A percentile compares a stretch with the other conserved stretches of the same genome.
phyloP scores from a whole-genome alignment of 2,797 vertebrate genomes.

The Tympanoctomys barrerae region DNA sequence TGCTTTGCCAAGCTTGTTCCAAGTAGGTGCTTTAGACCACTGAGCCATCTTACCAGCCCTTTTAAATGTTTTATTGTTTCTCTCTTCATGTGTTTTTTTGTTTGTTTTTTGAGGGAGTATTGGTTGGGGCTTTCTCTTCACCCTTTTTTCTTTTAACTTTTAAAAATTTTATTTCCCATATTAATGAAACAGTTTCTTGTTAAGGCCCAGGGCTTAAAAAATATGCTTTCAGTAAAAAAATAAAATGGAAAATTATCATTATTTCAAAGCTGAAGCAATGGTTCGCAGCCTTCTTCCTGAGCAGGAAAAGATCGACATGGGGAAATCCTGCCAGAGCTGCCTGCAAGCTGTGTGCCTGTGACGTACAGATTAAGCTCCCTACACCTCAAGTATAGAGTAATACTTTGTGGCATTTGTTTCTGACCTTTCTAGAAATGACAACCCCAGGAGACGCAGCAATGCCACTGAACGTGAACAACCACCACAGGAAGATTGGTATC shows the following conservation, averaged over 20 bases:
- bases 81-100: too few relatives aligned
- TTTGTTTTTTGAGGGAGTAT: too few relatives aligned
- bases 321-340: not conserved
- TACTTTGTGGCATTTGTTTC: not conserved
- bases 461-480: too few relatives aligned
- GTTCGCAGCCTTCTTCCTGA: not conserved
- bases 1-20: too few relatives aligned
- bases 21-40: too few relatives aligned
- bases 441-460: not conserved
- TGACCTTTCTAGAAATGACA: not conserved
- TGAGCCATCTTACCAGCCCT: too few relatives aligned
- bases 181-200: slow-evolving; percentile 59
- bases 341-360: not conserved
- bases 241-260: slow-evolving; percentile 75
- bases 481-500: not conserved
- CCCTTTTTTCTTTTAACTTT: too few relatives aligned
- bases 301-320: not conserved
- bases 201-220: slow-evolving; percentile 68
- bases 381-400: too few relatives aligned
- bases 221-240: slow-evolving; percentile 75
- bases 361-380: accelerated
- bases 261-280: slow-evolving; percentile 59
- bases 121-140: too few relatives aligned
- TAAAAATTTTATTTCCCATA: too few relatives aligned
- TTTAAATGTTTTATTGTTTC: too few relatives aligned